Base-by-base conservation (phyloP, 2,113 vertebrate species). In the Brachypodius melanocephalos region DNA sequence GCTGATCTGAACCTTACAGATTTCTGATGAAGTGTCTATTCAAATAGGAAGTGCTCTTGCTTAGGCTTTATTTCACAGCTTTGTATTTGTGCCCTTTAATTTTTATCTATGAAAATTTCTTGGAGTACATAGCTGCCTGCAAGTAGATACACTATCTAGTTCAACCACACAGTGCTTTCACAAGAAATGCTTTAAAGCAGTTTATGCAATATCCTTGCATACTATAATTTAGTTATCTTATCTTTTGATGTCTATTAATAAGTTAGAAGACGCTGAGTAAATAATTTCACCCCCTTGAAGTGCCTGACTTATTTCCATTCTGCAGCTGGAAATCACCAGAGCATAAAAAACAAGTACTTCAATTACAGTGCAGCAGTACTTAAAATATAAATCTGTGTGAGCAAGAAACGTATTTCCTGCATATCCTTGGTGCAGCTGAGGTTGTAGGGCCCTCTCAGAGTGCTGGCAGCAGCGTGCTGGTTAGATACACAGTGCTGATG, bases 261-360 rank as follows among this genome's bases (percentile, higher is more conserved):
- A 76, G 17, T 78, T 84, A 77, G 40, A 86, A 88, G 81, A 83
- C 34, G 55, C 57, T 93, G 79, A 96, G 72, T 88, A 92, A 96
- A 94, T 94, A 74, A 90, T 84, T 95, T 88, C 48, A 75, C 8
- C 24, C 59, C 75, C 92, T 90, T 93, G 87, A 96, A 90, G 65
- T 59, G 46, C 75, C 61, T 4, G 1, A 82, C 32, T 82, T 90
- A 40, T 78, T 93, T 94, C 86, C 65, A 71, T 92, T 71, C 68
- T 71, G 72, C 82, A 86, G 55, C 54, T 90, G 82, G 89, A 96
- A 96, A 81, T 93, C 72, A 86, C 85, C 45, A 77, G 82, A 88
- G 75, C 59, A 16, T 84, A 74, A 65, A 68, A 80, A 80, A 12
- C 48, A 84, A 67, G n/a, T 32, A 45, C 51, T 73, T 95, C 62